A percentile compares a stretch with the other conserved stretches of the same genome.
Evolutionary conservation across 2,888 invertebrate genomes (phyloP).

Genomic region (Lacanobia wlatinum): DNA sequence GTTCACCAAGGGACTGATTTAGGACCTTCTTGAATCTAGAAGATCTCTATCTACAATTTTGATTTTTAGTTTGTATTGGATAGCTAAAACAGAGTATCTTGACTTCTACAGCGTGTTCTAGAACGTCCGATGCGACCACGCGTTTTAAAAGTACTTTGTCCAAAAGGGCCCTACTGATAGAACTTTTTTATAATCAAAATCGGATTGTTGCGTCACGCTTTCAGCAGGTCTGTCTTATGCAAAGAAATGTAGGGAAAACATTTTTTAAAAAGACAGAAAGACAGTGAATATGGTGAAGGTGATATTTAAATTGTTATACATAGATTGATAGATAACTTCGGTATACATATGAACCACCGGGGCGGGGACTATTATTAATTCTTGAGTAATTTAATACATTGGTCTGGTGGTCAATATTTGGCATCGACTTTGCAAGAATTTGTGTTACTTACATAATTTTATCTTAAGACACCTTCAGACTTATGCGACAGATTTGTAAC

Average conservation of each 20-base stretch:
- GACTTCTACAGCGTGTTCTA: background rate
- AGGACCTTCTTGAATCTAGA: constrained; percentile 1
- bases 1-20: constrained; percentile 17
- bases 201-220: too few relatives aligned
- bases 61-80: background rate
- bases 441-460: constrained; percentile 19
- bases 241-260: background rate
- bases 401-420: background rate
- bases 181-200: too few relatives aligned
- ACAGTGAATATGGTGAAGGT: background rate
- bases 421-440: background rate
- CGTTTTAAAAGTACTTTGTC: background rate
- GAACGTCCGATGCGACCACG: background rate
- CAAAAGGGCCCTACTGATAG: background rate
- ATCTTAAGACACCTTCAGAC: constrained; percentile 1
- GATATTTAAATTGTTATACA: background rate
- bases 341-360: background rate
- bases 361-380: constrained; percentile 4
- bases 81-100: too few relatives aligned
- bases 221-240: background rate
- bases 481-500: background rate
- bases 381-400: constrained; percentile 10
- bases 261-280: too few relatives aligned
- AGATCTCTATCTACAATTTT: background rate
- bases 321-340: background rate